Base-by-base conservation (phyloP, 2,888 invertebrate genomes). In the Anthophora plumipes region DNA sequence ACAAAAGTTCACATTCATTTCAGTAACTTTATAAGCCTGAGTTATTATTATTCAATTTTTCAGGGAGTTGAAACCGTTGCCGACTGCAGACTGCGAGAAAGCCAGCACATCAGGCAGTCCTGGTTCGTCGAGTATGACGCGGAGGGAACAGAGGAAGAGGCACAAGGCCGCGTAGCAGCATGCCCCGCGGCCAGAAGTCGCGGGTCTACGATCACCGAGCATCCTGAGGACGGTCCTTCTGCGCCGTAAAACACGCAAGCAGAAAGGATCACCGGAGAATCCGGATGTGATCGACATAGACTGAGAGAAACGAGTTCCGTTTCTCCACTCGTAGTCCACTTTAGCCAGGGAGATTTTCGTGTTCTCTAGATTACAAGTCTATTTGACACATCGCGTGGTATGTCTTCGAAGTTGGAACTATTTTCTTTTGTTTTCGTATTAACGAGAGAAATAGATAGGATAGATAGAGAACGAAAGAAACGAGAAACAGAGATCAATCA, bases 11-110 rank as follows among this genome's bases (percentile, higher is more conserved):
- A 31, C 4, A 3, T 31, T 4, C 31, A 31, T 4, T 4, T 4
- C 31, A 31, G 31, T 31, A 31, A 31, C 4, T 31, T 1, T 31
- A 31, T 8, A 39, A 39, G 4, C 8, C 11, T 12, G 6, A 59
- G 39, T 59, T n/a, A 39, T 41, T 12, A 20, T 20, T 31, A 17
- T 57, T 37, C 6, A 31, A 31, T 12, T 20, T 43, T 43, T 7
- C 92, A 95, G 96, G 92, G 96, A 97, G 92, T 91, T 97, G 69
- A 96, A 96, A 90, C 95, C 96, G 1, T 94, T 96, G 76, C 93
- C 95, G 25, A 94, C 94, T 41, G 94, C 93, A 48, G 96, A 94
- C 78, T 91, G 92, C 68, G 94, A 94, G 69, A 90, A 91, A 60
- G 89, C 89, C 8, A 85, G 88, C 11, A 63, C 79, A 4, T 76